Evolutionary conservation across 2,797 vertebrate genomes (phyloP), one percentile per base, ranked within the genome.

Genomic region (Picus viridis): DNA sequence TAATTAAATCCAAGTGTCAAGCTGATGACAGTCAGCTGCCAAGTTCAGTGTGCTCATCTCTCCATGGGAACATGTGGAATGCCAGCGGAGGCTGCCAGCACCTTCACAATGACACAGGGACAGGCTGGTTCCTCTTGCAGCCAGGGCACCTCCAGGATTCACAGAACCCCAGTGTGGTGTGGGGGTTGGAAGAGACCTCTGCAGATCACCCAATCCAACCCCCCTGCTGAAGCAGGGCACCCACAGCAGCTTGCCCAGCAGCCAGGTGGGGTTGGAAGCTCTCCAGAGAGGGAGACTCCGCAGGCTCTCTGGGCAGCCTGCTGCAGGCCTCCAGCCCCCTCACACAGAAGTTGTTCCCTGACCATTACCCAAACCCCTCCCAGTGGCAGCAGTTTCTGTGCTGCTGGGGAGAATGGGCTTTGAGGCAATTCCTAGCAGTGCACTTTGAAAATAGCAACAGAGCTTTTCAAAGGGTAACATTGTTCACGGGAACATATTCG

Each of bases 1-100:
- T 86, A 78, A 91, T 91, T 73, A 93, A 88, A 92, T 43, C 61
- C 74, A 36, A 91, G 92, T 16, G 68, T 79, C 63, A 47, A 59
- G 47, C 53, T 70, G 29, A 39, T 29, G 83, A 75, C 23, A 34
- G n/a, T 78, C 47, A n/a, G 90, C 80, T 63, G 65, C 90, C 78
- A 70, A 73, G 68, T 88, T 41, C 73, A 81, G 86, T 2, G n/a
- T 5, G 81, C 47, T 84, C 57, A 1, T 51, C 27, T 59, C 83
- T 64, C 86, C 24, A 0, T 0, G 5, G 81, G 81, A 57, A 58
- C 53, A 34, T 0, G 30, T 20, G 12, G 39, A 54, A 45, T 0
- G 1, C 57, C 2, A 2, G 59, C 70, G 57, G 36, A 59, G 49
- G 6, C 70, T 91, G 89, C 65, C 65, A 77, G 58, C 88, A 43